Evolutionary conservation across 2,113 vertebrate genomes (phyloP), one percentile per base, ranked within the genome.

Genomic region (human): DNA sequence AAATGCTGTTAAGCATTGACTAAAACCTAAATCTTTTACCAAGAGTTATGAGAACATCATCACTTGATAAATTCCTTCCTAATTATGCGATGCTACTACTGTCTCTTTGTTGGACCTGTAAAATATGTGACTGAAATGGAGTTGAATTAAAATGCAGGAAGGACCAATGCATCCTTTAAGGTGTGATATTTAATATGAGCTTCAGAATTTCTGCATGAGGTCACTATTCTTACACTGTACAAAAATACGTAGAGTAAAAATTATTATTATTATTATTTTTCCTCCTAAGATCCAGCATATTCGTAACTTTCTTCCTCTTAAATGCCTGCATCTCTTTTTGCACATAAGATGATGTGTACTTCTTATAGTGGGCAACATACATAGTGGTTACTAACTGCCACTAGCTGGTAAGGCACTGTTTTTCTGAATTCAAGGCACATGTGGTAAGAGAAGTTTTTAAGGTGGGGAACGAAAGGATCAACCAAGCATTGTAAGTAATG

Each of bases 51-150:
- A 96, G 92, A 92, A 72, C 10, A 89, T 88, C 38, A 84, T 75
- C 80, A 80, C 70, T 97, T 97, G 90, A 97, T 97, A 93, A 94
- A 96, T 95, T 91, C 27, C 61, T 94, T 96, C 84, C 85, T 96
- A 87, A 94, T 97, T 97, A 94, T 94, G 25, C 14, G 48, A 72
- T 75, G 12, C 32, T 57, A 93, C 57, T 89, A 85, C 78, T 97
- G 40, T 96, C 75, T 94, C 66, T 92, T 81, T 59, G 75, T 52
- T 73, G 43, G 30, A 45, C 22, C 35, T 61, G 45, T 72, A 55
- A 94, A 90, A 97, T 92, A 83, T 81, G 81, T 87, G 64, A 35
- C 25, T 94, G 50, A 85, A 73, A 61, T 27, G 88, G 48, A 94
- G 70, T 83, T 81, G 50, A 48, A 94, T 92, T 87, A 93, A 93